phyloP scores from a whole-genome alignment of 2,888 invertebrate species.

The Sarcophaga rosellei region DNA sequence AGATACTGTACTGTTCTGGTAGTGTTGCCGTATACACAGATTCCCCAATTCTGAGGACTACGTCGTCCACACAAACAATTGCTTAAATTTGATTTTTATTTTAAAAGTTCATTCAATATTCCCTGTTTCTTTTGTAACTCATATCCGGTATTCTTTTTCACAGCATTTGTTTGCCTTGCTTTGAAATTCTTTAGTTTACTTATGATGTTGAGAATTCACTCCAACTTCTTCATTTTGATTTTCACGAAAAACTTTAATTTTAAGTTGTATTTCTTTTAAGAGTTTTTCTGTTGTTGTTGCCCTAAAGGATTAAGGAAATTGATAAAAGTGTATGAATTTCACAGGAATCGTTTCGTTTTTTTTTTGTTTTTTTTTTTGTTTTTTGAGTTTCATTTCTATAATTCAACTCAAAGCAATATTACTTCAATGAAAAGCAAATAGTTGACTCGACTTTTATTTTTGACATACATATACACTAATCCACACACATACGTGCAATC shows the following conservation, averaged over 20 bases:
- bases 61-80: no score
- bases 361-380: neutral
- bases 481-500: neutral
- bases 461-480: neutral
- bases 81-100: no score
- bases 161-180: no score
- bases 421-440: constrained; percentile 65
- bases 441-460: constrained; percentile 48
- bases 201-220: no score
- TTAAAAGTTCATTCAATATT: no score
- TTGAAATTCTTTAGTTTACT: no score
- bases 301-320: constrained; percentile 53
- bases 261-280: neutral
- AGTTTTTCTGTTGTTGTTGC: neutral
- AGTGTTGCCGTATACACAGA: no score
- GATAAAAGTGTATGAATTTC: constrained; percentile 49
- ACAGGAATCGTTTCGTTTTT: constrained; percentile 38
- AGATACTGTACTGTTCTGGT: no score
- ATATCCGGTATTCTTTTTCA: no score
- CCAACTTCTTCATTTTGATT: neutral
- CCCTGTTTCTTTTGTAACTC: no score
- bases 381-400: constrained; percentile 34
- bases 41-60: no score
- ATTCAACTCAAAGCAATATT: constrained; percentile 55
- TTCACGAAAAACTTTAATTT: neutral